Base-by-base conservation (phyloP, 2,888 invertebrate genomes). In the Leucania comma region DNA sequence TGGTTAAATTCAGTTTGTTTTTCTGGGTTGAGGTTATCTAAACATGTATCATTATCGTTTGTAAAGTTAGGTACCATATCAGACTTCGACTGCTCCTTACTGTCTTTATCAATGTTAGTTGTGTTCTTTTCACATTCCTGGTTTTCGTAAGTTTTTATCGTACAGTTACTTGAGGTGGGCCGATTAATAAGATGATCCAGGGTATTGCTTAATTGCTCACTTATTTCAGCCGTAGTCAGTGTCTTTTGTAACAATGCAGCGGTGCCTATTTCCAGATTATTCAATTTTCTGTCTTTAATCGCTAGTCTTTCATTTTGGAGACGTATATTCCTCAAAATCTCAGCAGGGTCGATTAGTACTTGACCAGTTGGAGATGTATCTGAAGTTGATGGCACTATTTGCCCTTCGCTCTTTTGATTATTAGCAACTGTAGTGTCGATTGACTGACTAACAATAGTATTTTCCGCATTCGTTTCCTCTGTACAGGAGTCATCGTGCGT, bases 401-500 rank as follows among this genome's bases (percentile, higher is more conserved):
- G 51, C 9, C 1, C 10, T 22, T 63, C 59, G 0, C 53, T 58
- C 29, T 64, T 62, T 20, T 10, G 38, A 32, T 3, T 24, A 48
- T 24, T 70, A 4, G 42, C 29, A 24, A 42, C 53, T 50, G 54
- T 59, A 53, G 48, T 56, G 5, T n/a, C 51, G 6, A 38, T 71
- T 9, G 62, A 22, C 8, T 71, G 54, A 57, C 17, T 58, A 29
- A 48, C 62, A 26, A 46, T 46, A 10, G 68, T 69, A 35, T 81
- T 75, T 62, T 83, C 75, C 32, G 72, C 62, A 24, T 82, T 80
- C 48, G 75, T 68, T 59, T 92, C 91, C 76, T 93, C 92, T 59
- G 83, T 63, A 73, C 84, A 86, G 3, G 89, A 88, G 53, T 88
- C 89, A 76, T 94, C 94, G 67, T 90, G 90, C 61, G 87, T 82